A percentile compares a stretch with the other conserved stretches of the same genome.
phyloP scores from a whole-genome alignment of 2,113 vertebrate species.

The Microcebus ravelobensis region DNA sequence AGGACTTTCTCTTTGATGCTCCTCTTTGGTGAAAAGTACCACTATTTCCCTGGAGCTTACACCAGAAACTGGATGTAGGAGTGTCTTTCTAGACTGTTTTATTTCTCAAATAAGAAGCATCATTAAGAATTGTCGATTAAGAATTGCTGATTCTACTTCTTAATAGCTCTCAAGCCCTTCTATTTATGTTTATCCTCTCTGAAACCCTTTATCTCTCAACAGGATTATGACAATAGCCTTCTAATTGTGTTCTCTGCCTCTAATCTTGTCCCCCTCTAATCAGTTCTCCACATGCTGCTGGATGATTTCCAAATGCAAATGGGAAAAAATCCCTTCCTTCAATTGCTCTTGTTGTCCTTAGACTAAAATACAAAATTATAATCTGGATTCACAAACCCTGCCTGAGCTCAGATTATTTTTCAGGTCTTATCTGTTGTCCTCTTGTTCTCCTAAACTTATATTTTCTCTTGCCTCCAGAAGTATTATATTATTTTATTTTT shows the following conservation, averaged over 20 bases:
- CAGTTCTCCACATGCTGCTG: neutral
- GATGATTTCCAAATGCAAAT: slow-evolving; percentile 26
- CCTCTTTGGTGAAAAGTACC: neutral
- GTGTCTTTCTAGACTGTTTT: neutral
- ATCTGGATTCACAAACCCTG: neutral
- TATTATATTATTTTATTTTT: neutral
- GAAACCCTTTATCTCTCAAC: neutral
- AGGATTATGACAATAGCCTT: neutral
- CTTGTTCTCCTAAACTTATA: neutral
- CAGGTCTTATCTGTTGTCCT: neutral
- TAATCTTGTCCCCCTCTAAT: neutral
- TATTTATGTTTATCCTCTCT: neutral
- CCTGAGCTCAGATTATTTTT: neutral
- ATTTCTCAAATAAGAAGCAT: neutral
- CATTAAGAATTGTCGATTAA: neutral
- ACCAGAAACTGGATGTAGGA: neutral
- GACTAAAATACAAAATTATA: neutral
- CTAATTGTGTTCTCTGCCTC: neutral
- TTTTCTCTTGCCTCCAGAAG: slow-evolving; percentile 17
- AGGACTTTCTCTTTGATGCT: neutral
- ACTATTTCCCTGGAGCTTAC: neutral
- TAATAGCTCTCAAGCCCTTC: neutral
- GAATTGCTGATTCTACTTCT: neutral
- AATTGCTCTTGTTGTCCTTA: neutral
- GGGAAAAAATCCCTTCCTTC: neutral